phyloP scores from a whole-genome alignment of 2,888 invertebrate genomes.

The Nomada flava region DNA sequence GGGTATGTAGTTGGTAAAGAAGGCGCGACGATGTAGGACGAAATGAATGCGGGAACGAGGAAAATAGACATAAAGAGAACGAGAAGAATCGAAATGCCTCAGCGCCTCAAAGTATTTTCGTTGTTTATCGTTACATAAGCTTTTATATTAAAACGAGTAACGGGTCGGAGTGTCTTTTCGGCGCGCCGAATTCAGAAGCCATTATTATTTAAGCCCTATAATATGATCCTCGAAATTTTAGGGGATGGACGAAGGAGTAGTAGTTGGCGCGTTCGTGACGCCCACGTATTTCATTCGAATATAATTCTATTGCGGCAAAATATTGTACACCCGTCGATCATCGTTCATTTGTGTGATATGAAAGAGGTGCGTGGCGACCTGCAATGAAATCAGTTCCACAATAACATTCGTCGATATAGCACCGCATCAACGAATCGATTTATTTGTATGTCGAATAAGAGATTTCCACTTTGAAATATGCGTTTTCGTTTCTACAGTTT shows the following conservation, averaged over 20 bases:
- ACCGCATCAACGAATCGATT: slow-evolving; percentile 24
- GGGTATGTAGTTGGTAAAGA: background rate
- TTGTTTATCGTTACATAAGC: slow-evolving; percentile 64
- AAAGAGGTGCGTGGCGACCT: slow-evolving; percentile 25
- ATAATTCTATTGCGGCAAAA: background rate
- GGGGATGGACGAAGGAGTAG: background rate
- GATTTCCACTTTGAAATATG: background rate
- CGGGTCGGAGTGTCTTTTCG: slow-evolving; percentile 65
- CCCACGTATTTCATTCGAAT: background rate
- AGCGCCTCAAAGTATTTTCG: slow-evolving; percentile 60
- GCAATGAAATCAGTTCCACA: slow-evolving; percentile 19
- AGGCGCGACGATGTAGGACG: slow-evolving; percentile 6
- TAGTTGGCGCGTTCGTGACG: slow-evolving; percentile 8
- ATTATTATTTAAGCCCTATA: background rate
- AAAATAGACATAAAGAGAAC: no score
- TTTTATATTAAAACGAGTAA: slow-evolving; percentile 56
- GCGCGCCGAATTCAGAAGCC: slow-evolving; percentile 63
- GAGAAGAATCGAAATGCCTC: slow-evolving; percentile 35
- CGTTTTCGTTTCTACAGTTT: background rate
- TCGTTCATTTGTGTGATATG: background rate
- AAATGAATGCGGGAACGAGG: background rate
- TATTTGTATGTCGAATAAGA: background rate
- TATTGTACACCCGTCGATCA: background rate
- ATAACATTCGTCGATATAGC: background rate
- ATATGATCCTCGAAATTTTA: background rate